Base-by-base conservation (phyloP, 2,113 vertebrate genomes). In the Chionomys nivalis region DNA sequence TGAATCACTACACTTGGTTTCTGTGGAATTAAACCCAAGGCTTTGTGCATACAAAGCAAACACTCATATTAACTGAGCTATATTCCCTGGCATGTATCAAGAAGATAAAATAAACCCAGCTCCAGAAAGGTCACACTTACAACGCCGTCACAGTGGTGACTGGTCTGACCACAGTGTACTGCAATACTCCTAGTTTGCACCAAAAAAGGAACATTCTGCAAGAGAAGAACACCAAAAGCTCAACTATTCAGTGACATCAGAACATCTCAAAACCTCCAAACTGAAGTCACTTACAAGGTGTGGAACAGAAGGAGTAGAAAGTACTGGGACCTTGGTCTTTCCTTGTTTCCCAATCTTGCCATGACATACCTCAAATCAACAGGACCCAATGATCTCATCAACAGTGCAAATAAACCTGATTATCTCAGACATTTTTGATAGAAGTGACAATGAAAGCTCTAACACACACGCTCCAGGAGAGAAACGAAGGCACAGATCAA, bases 161-260 rank as follows among this genome's bases (percentile, higher is more conserved):
- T 0, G 99, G 99, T 98, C 99, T 98, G 78, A 99, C 99, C 26
- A 99, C 99, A 0, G 99, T 99, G 97, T 99, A 99, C 98, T 99
- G 99, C 96, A 99, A 93, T 87, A 99, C 99, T 88, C 99, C 99
- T 93, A 99, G 98, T 97, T 99, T 99, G 98, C 99, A 99, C 95
- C 99, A 98, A 96, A 99, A 99, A 47, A 99, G 98, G 85, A 99
- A 98, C 90, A 99, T 99, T 98, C 99, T 99, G 98, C 81, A 98
- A 97, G 92, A 97, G 42, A 26, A 52, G 42, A 49, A 36, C 0
- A 63, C 4, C 2, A n/a, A 33, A 7, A 39, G 76, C 87, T 90
- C 31, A 93, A 44, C 13, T 23, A 55, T 4, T 89, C 21, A 87
- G 63, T 89, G 72, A 19, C 44, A 89, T 5, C 49, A 63, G 13